Evolutionary conservation across 1,140 invertebrate species (phyloP).

Genomic region (Hydropsyche tenuis): DNA sequence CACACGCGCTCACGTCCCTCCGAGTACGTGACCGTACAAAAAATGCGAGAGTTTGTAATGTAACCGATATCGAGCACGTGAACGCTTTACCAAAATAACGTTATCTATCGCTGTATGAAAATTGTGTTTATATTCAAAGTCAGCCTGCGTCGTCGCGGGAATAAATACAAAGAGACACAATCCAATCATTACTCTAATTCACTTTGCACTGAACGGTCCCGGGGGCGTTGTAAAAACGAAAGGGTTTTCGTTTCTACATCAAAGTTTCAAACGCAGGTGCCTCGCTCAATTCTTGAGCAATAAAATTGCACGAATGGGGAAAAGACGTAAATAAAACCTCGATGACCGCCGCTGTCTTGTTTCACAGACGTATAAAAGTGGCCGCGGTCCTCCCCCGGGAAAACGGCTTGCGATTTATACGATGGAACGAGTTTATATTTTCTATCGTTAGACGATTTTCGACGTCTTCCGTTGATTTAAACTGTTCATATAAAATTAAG

Average conservation of each 20-base stretch:
- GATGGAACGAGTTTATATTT: too few species aligned
- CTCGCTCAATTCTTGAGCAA: constrained; percentile 42
- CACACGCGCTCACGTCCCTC: neutral
- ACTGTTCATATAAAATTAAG: too few species aligned
- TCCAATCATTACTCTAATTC: constrained; percentile 31
- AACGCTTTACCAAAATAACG: neutral
- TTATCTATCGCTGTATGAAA: too few species aligned
- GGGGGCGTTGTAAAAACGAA: constrained; percentile 39
- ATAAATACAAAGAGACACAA: constrained; percentile 1
- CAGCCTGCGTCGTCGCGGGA: too few species aligned
- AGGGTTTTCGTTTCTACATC: constrained; percentile 39
- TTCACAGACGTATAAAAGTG: constrained; percentile 13
- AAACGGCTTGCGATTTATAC: neutral
- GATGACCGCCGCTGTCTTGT: constrained; percentile 40
- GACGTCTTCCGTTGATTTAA: too few species aligned
- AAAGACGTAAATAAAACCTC: constrained; percentile 43
- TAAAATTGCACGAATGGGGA: constrained; percentile 45
- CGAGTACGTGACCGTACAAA: neutral
- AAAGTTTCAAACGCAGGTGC: constrained; percentile 49
- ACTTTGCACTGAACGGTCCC: constrained; percentile 33
- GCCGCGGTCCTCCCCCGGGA: constrained; percentile 11
- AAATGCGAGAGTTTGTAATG: neutral
- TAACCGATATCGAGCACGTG: neutral
- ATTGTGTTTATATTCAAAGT: too few species aligned
- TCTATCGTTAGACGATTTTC: too few species aligned